These are phyloP conservation scores for Bellardia pandia DNA, from an alignment of 2,888 invertebrate species.

Conservation along the genomic window DNA sequence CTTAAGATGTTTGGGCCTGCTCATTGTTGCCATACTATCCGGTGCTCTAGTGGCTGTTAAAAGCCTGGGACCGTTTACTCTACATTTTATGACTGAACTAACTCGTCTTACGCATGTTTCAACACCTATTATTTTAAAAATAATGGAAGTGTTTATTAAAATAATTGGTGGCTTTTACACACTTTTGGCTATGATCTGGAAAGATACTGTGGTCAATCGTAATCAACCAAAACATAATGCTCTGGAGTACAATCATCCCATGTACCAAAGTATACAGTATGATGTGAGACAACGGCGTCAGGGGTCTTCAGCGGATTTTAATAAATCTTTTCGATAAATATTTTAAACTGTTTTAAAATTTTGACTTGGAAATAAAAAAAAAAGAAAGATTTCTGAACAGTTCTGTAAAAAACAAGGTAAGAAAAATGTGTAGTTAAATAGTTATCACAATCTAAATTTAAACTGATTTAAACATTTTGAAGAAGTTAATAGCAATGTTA, in stretches of 20 bases:
- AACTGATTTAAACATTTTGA: too few species aligned
- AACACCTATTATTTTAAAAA: constrained; percentile 87
- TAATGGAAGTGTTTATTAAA: constrained; percentile 86
- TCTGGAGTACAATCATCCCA: constrained; percentile 71
- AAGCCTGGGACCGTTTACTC: constrained; percentile 86
- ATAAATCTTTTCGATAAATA: constrained; percentile 17
- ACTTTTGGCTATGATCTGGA: constrained; percentile 87
- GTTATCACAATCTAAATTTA: too few species aligned
- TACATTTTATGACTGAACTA: constrained; percentile 86
- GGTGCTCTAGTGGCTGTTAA: constrained; percentile 85
- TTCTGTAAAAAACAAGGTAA: neutral
- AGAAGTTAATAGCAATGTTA: too few species aligned
- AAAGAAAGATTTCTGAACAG: neutral
- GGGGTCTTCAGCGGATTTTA: constrained; percentile 15
- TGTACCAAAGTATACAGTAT: constrained; percentile 75
- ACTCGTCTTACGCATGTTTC: constrained; percentile 86
- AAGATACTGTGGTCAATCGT: constrained; percentile 76
- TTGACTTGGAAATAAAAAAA: neutral
- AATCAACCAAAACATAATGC: constrained; percentile 60
- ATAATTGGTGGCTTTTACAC: constrained; percentile 87
- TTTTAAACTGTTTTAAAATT: neutral
- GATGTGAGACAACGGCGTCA: constrained; percentile 49
- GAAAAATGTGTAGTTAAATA: too few species aligned
- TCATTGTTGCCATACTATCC: constrained; percentile 85
- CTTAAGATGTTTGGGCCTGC: constrained; percentile 82